Conservation (phyloP, 2,797 vertebrate species). For the Danio choprae region DNA sequence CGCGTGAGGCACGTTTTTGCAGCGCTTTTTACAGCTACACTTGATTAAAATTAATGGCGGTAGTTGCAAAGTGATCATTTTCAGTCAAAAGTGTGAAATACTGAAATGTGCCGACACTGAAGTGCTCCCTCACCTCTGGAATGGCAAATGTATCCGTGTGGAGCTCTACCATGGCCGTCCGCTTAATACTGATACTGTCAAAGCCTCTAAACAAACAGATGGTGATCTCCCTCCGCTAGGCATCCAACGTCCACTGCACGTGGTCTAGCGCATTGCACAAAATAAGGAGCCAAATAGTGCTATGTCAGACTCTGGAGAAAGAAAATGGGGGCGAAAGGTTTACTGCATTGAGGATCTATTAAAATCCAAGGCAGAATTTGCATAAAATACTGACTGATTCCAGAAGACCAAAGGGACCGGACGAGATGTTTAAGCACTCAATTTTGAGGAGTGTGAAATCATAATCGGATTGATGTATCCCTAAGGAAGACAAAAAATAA, state of each 20-base stretch:
- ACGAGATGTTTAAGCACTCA: conserved; percentile 69
- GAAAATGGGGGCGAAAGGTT: conserved; percentile 25
- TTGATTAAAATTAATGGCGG: neutral
- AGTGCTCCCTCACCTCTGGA: conserved; percentile 22
- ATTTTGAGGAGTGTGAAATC: conserved; percentile 77
- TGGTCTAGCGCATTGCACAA: conserved; percentile 51
- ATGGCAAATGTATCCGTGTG: conserved; percentile 7
- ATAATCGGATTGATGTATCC: conserved; percentile 65
- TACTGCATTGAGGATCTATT: conserved; percentile 67
- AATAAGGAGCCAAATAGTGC: conserved; percentile 44
- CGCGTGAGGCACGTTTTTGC: conserved; percentile 11
- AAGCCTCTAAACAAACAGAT: conserved; percentile 37
- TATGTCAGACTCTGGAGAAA: conserved; percentile 38
- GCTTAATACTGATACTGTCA: conserved; percentile 35
- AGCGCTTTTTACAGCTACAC: neutral
- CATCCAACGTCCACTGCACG: conserved; percentile 44
- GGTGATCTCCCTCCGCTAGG: conserved; percentile 8
- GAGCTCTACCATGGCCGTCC: conserved; percentile 12
- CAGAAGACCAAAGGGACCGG: conserved; percentile 61
- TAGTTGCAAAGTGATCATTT: neutral
- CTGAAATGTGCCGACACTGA: conserved; percentile 8
- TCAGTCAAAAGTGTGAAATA: neutral
- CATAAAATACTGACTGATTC: conserved; percentile 80
- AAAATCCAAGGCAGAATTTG: conserved; percentile 80
- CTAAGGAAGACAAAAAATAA: conserved; percentile 70